Evolutionary conservation across 2,888 invertebrate species (phyloP).

Genomic region (Xylocampa areola): DNA sequence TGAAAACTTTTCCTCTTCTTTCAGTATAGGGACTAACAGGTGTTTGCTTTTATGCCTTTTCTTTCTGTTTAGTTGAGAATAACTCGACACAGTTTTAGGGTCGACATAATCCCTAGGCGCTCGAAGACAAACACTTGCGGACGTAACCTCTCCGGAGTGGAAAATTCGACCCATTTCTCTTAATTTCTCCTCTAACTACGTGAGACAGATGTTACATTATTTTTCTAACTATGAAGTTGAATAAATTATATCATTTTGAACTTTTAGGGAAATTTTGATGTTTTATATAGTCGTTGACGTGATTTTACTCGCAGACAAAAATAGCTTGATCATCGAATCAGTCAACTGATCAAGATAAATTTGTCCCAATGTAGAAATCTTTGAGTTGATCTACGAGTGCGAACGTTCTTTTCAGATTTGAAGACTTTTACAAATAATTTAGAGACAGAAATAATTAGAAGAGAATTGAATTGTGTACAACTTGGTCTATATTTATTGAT

Average conservation of each 20-base stretch:
- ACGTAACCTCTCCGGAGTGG: constrained; percentile 4
- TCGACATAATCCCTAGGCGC: constrained; percentile 32
- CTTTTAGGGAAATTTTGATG: constrained; percentile 16
- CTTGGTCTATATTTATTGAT: neutral
- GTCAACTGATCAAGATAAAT: neutral
- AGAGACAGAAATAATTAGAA: too few species aligned
- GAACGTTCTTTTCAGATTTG: too few species aligned
- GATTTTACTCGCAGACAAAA: constrained; percentile 16
- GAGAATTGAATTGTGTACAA: too few species aligned
- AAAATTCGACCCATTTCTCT: constrained; percentile 35
- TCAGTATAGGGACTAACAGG: constrained; percentile 20
- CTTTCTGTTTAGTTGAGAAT: constrained; percentile 15
- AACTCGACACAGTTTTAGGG: constrained; percentile 16
- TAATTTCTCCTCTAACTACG: constrained; percentile 31
- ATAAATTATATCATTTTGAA: constrained; percentile 23
- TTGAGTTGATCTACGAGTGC: too few species aligned
- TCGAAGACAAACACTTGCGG: constrained; percentile 32
- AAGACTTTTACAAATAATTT: too few species aligned
- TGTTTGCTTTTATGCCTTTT: constrained; percentile 23
- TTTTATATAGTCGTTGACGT: constrained; percentile 12
- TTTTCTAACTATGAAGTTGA: constrained; percentile 21
- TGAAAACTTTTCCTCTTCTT: constrained; percentile 5
- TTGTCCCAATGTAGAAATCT: constrained; percentile 1
- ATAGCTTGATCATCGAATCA: constrained; percentile 1
- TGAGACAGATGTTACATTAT: constrained; percentile 35